Percentiles rank a stretch among this genome's conserved stretches.
phyloP scores from a whole-genome alignment of 2,113 vertebrate species.

The Trochalopteron elliotii region DNA sequence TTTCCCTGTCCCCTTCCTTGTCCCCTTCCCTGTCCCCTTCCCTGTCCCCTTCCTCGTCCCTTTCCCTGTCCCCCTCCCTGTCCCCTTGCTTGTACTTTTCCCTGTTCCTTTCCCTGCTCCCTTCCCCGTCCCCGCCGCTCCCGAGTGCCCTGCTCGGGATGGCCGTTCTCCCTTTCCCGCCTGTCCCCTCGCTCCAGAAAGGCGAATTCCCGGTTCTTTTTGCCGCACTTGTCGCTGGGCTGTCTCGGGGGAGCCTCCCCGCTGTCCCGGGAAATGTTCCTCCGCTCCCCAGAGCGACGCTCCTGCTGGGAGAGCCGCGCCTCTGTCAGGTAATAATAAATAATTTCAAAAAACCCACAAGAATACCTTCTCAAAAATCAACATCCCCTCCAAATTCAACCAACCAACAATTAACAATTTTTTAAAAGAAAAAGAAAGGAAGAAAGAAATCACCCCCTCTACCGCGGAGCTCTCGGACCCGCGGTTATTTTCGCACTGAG shows the following conservation, averaged over 20 bases:
- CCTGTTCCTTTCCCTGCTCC: too few species aligned
- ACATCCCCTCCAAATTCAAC: background rate
- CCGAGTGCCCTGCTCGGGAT: too few species aligned
- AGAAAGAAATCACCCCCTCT: fast-evolving
- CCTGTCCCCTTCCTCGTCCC: background rate
- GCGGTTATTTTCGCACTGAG: background rate
- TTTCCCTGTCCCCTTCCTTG: background rate
- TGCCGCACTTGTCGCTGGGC: too few species aligned
- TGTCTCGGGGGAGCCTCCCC: too few species aligned
- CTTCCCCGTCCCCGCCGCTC: too few species aligned
- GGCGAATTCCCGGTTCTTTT: too few species aligned
- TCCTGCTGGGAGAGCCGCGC: background rate
- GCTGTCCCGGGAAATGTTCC: too few species aligned
- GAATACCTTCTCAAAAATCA: fast-evolving
- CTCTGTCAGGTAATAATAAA: background rate
- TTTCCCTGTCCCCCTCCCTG: background rate
- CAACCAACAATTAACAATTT: background rate
- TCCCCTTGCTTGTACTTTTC: background rate
- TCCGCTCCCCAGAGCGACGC: too few species aligned
- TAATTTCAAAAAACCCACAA: fast-evolving
- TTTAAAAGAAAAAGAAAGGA: background rate
- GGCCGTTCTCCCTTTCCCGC: too few species aligned
- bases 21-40: too few species aligned
- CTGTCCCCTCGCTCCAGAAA: too few species aligned
- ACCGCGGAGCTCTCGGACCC: fast-evolving